These are phyloP conservation scores for Tiphia femorata DNA, from an alignment of 2,888 invertebrate genomes.

Conservation along the genomic window DNA sequence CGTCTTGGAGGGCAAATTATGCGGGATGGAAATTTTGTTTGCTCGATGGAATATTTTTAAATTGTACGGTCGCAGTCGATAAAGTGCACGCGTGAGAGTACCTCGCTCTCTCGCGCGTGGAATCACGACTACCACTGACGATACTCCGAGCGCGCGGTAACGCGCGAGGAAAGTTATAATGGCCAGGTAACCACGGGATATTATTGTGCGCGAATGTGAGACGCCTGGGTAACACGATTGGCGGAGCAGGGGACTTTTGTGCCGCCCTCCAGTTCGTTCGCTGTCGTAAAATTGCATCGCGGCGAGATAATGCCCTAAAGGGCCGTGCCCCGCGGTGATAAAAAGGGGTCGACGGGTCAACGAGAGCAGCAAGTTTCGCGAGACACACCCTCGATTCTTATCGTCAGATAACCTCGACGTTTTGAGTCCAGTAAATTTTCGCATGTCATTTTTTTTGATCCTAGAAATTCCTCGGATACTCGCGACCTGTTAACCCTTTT, in stretches of 20 bases:
- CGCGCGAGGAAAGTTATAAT: constrained; percentile 29
- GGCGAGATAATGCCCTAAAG: constrained; percentile 24
- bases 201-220: constrained; percentile 10
- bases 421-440: no score
- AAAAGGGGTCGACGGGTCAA: constrained; percentile 6
- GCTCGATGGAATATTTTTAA: not conserved
- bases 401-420: no score
- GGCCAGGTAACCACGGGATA: constrained; percentile 22
- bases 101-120: no score
- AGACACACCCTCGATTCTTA: no score
- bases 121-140: no score
- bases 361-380: no score
- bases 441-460: no score
- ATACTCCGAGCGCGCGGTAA: not conserved
- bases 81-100: constrained; percentile 9
- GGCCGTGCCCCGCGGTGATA: not conserved
- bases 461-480: no score
- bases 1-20: not conserved
- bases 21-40: not conserved
- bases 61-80: not conserved
- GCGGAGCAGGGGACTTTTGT: constrained; percentile 15
- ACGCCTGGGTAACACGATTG: constrained; percentile 3
- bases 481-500: no score
- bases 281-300: constrained; percentile 31
- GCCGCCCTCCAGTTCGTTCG: constrained; percentile 20